Evolutionary conservation across 2,113 vertebrate genomes (phyloP).

Genomic region (Erythrolamprus reginae): DNA sequence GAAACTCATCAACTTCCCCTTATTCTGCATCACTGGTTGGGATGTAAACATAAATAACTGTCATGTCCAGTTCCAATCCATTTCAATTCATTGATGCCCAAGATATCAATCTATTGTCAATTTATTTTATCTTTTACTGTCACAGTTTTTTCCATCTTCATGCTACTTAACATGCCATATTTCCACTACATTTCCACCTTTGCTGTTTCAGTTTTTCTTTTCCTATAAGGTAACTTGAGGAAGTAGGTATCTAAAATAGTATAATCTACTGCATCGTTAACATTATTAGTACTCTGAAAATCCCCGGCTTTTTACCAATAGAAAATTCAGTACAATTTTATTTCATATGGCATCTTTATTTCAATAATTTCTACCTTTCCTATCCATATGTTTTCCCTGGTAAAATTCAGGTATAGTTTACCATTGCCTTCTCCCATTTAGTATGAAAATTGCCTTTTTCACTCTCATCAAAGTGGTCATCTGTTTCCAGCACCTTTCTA

Average conservation of each 20-base stretch:
- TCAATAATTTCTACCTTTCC: background rate
- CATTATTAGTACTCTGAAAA: background rate
- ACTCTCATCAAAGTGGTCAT: background rate
- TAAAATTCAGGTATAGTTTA: background rate
- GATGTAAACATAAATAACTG: background rate
- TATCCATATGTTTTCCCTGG: background rate
- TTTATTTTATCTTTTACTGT: background rate
- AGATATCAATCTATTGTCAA: background rate
- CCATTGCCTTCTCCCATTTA: background rate
- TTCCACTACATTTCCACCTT: background rate
- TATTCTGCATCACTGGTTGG: background rate
- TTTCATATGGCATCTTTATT: background rate
- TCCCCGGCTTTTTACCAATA: background rate
- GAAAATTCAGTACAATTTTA: background rate
- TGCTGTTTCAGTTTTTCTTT: background rate
- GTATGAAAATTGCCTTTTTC: background rate
- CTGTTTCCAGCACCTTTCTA: background rate
- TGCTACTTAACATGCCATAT: background rate
- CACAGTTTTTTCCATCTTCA: background rate
- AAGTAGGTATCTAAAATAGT: background rate
- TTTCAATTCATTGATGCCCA: background rate
- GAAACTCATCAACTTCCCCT: background rate
- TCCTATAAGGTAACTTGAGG: background rate
- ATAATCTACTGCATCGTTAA: background rate
- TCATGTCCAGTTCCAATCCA: background rate